phyloP scores from a whole-genome alignment of 2,113 vertebrate genomes.

The Myanophis thanlyinensis region DNA sequence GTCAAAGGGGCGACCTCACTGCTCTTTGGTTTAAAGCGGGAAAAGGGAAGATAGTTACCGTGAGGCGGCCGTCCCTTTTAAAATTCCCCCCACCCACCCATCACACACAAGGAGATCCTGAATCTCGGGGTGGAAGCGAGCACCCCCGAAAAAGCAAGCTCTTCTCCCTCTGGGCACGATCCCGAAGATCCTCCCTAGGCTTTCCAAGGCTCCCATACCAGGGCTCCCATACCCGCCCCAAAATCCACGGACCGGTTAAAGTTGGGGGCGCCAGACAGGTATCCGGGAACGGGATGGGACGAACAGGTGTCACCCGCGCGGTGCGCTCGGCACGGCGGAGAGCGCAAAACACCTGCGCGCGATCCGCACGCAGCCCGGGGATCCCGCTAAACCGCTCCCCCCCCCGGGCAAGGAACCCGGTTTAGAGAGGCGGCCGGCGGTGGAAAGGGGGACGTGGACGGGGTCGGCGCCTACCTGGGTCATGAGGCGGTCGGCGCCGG shows the following conservation, averaged over 20 bases:
- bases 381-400: not conserved
- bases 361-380: not conserved
- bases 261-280: not conserved
- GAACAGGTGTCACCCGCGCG: not conserved
- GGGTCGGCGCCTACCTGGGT: slow-evolving; percentile 80
- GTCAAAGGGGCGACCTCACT: not conserved
- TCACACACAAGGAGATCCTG: not conserved
- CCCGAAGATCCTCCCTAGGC: not conserved
- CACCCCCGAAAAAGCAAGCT: not conserved
- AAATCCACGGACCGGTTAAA: not conserved
- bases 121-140: too few relatives aligned
- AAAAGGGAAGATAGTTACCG: not conserved
- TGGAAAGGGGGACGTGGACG: not conserved
- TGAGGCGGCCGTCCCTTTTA: not conserved
- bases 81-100: too few relatives aligned
- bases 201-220: too few relatives aligned
- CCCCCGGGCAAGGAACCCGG: not conserved
- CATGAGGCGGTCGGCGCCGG: slow-evolving; percentile 95
- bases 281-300: not conserved
- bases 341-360: not conserved
- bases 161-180: not conserved
- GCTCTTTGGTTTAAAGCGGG: not conserved
- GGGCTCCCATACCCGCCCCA: not conserved
- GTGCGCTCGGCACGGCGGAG: not conserved
- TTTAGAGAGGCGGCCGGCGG: not conserved